Conservation (phyloP, 2,113 vertebrate species). For the Copsychus sechellarum region DNA sequence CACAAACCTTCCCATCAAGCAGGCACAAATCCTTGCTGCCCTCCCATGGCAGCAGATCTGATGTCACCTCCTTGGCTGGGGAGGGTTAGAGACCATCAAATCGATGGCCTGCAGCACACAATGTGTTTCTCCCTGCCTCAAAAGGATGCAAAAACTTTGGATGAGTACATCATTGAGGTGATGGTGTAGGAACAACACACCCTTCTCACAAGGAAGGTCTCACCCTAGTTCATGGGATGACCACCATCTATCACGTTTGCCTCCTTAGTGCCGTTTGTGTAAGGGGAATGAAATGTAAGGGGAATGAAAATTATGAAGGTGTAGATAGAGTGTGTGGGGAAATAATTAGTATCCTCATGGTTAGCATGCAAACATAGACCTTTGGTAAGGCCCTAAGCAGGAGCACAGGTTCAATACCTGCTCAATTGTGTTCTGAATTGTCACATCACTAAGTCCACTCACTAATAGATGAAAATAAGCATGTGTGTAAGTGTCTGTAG, state of each 20-base stretch:
- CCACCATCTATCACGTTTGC: accelerated
- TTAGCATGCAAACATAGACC: accelerated
- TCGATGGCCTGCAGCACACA: not conserved
- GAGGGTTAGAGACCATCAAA: not conserved
- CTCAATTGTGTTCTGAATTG: not conserved
- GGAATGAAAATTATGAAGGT: not conserved
- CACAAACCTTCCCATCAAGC: not conserved
- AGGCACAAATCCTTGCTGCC: not conserved
- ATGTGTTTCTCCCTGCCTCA: not conserved
- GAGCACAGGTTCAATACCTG: not conserved
- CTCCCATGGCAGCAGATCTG: not conserved
- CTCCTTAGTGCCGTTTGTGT: not conserved
- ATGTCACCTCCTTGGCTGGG: not conserved
- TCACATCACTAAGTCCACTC: not conserved
- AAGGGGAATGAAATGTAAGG: no score
- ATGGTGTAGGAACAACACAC: not conserved
- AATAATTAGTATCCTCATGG: not conserved
- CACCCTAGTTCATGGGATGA: not conserved
- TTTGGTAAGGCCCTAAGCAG: not conserved
- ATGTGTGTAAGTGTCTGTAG: not conserved
- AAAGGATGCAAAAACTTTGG: not conserved
- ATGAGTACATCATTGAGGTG: not conserved
- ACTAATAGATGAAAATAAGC: not conserved
- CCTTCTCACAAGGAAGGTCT: not conserved
- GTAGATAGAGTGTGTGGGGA: not conserved